Evolutionary conservation across 2,888 invertebrate species (phyloP), one percentile per base, ranked within the genome.

Genomic region (Microctonus aethiopoides): DNA sequence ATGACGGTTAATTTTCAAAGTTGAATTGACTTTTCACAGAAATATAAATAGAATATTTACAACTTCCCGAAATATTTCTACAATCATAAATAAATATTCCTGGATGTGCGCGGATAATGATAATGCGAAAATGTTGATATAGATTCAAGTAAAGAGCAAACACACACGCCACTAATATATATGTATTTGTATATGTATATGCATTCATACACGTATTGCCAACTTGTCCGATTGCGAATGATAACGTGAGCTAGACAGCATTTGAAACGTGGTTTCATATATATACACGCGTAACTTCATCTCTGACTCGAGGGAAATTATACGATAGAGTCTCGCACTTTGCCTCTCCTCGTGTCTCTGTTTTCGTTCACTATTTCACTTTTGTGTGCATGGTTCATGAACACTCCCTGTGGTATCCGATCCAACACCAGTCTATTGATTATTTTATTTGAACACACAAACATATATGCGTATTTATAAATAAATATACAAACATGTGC

Each of bases 221-320:
- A 22, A 54, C n/a, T n/a, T 9, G 6, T 4, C 26, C 29, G n/a
- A 29, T 29, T 57, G 16, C 32, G 10, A 57, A 32, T 57, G 29
- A 57, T 57, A 34, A 32, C 32, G n/a, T 10, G 34, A 34, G 57
- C 26, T 22, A 54, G 24, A 13, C 57, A 57, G 57, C 57, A n/a
- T 57, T 57, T 16, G 32, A 57, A 57, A 61, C 34, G 52, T 22
- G 20, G 22, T 7, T 7, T 36, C 10, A 64, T 64, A 34, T 36
- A 54, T 26, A 56, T 52, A 51, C 32, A 13, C 24, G 24, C 36
- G 13, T 32, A 61, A 69, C 54, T 66, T 67, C 36, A 70, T 62
- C 57, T 51, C 59, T 41, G 66, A 66, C 70, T 70, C 70, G 39
- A 34, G 70, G 66, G 70, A 70, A 70, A 70, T 70, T 70, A 66